phyloP scores from a whole-genome alignment of 1,140 invertebrate genomes.

The Bombus pyrosoma region DNA sequence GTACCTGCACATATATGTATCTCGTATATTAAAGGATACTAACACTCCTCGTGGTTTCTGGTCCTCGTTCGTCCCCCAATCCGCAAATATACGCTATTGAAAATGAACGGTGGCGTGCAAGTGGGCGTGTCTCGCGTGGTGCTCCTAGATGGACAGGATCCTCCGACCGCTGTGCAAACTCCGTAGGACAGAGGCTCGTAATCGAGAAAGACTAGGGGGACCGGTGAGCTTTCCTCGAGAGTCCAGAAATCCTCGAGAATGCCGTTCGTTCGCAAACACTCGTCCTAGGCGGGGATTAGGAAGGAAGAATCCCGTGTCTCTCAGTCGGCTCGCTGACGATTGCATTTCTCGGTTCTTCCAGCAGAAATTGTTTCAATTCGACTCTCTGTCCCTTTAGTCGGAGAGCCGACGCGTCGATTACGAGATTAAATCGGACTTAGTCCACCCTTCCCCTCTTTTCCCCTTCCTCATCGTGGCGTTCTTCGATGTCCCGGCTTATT shows the following conservation, averaged over 20 bases:
- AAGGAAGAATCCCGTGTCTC: conserved; percentile 40
- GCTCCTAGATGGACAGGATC: conserved; percentile 59
- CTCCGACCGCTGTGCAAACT: conserved; percentile 63
- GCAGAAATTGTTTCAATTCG: conserved; percentile 50
- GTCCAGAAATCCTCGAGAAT: conserved; percentile 56
- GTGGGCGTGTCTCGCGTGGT: conserved; percentile 22
- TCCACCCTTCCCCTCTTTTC: no score
- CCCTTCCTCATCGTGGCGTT: not conserved
- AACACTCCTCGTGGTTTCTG: not conserved
- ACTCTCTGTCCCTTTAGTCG: not conserved
- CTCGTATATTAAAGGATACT: not conserved
- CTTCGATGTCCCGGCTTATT: conserved; percentile 3
- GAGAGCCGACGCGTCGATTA: conserved; percentile 34
- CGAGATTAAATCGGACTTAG: conserved; percentile 45
- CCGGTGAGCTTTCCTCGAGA: not conserved
- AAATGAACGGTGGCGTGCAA: conserved; percentile 45
- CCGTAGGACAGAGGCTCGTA: conserved; percentile 58
- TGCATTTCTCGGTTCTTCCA: conserved; percentile 44
- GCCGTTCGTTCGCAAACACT: conserved; percentile 59
- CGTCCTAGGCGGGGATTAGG: conserved; percentile 53
- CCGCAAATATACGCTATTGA: conserved; percentile 59
- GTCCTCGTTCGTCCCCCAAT: not conserved
- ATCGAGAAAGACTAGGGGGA: conserved; percentile 57
- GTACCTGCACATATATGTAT: not conserved
- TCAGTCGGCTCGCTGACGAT: conserved; percentile 43